A percentile compares a stretch with the other conserved stretches of the same genome.
Evolutionary conservation across 2,888 invertebrate genomes (phyloP).

Genomic region (Philopedon plagiatum): DNA sequence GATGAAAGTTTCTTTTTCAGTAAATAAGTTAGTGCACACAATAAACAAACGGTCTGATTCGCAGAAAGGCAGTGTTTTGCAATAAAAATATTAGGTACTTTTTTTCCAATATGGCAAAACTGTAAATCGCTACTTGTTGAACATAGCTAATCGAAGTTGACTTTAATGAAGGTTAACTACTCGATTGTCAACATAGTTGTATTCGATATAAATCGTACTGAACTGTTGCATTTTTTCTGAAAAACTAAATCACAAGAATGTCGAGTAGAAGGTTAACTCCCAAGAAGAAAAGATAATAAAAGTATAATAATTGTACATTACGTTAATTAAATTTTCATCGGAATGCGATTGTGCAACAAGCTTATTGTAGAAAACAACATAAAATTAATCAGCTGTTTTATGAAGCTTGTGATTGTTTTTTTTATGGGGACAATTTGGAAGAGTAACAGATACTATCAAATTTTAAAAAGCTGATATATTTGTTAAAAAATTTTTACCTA

Average conservation of each 20-base stretch:
- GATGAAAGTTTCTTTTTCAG: too few species aligned
- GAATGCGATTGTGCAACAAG: constrained; percentile 6
- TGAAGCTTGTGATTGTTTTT: too few species aligned
- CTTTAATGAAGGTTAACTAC: constrained; percentile 39
- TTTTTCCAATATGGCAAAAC: constrained; percentile 3
- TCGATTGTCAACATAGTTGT: constrained; percentile 35
- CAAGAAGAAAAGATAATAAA: constrained; percentile 32
- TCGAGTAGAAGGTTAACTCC: constrained; percentile 35
- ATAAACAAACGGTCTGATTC: too few species aligned
- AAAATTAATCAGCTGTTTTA: not conserved
- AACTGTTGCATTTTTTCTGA: constrained; percentile 28
- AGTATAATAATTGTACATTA: constrained; percentile 19
- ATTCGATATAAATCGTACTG: constrained; percentile 26
- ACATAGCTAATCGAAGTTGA: constrained; percentile 29
- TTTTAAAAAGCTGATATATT: too few species aligned
- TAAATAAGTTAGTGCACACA: too few species aligned
- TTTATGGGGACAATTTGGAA: too few species aligned
- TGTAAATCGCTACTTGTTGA: constrained; percentile 18
- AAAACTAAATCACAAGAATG: constrained; percentile 37
- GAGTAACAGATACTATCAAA: too few species aligned
- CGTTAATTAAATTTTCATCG: constrained; percentile 9
- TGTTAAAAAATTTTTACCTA: too few species aligned
- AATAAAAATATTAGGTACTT: too few species aligned
- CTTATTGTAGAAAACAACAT: not conserved
- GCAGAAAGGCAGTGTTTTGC: too few species aligned